Base-by-base conservation (phyloP, 2,888 invertebrate species). In the Epirrhoe alternata region DNA sequence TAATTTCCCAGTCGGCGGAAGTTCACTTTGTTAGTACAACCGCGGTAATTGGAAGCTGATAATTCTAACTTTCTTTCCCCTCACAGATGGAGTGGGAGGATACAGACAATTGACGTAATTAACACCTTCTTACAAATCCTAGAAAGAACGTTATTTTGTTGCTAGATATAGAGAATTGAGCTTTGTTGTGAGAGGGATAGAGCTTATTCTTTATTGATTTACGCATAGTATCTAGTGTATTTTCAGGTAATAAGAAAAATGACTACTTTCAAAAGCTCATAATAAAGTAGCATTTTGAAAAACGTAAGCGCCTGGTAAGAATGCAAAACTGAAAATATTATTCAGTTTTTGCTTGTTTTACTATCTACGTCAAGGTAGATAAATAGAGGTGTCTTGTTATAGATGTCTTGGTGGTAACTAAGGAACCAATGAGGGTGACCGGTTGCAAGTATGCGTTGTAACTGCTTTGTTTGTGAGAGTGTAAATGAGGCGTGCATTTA, bases 41-140 rank as follows among this genome's bases (percentile, higher is more conserved):
- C 38, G 66, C 57, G 72, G 24, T 74, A 74, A 74, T 71, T 70
- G 70, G 54, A 61, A 66, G 64, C 71, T 72, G 71, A 74, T 74
- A 72, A 68, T 62, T 68, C 65, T 60, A 70, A 68, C 70, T 70
- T 70, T 66, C 69, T 70, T 59, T 64, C 64, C 65, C 62, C 56
- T 65, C 60, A 12, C 45, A 64, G 24, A 64, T 62, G 54, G 51
- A 63, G 60, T 58, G 58, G 67, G 51, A 74, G 72, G 72, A 70
- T 74, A 70, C 52, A 55, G 55, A 69, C 74, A 68, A 69, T 74
- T 68, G 67, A 69, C 53, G 47, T 64, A 62, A 74, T 74, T 74
- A 74, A 69, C 74, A 71, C 74, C 68, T 71, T 30, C 42, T 56
- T 42, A 61, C 54, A 64, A 61, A 66, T 60, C 51, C 63, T 52